Evolutionary conservation across 2,797 vertebrate genomes (phyloP).

Genomic region (Pogonophryne albipinna): DNA sequence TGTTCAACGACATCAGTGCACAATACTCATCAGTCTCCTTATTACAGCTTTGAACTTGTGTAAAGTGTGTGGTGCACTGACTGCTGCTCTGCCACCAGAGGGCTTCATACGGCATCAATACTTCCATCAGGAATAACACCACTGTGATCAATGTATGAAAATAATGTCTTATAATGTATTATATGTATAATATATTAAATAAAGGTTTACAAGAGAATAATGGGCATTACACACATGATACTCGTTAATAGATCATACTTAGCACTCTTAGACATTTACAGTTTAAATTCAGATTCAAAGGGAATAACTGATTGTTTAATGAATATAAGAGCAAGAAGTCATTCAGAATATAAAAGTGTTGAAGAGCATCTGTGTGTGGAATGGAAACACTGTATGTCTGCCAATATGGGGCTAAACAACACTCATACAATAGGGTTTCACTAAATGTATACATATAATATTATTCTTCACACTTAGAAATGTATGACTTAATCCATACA

Average conservation of each 20-base stretch:
- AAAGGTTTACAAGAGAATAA: not conserved
- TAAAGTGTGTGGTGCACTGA: not conserved
- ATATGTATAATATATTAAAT: too few relatives aligned
- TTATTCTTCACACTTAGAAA: conserved; percentile 6
- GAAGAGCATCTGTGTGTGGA: not conserved
- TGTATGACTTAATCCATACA: not conserved
- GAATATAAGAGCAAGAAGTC: not conserved
- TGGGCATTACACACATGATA: not conserved
- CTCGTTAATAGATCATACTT: not conserved
- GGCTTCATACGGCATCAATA: not conserved
- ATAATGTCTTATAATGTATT: not conserved
- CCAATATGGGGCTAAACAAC: not conserved
- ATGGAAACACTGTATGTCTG: not conserved
- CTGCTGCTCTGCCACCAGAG: conserved; percentile 7
- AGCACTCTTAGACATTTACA: not conserved
- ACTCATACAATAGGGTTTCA: not conserved
- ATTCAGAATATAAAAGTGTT: not conserved
- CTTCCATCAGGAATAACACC: not conserved
- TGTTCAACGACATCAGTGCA: not conserved
- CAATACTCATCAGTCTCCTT: not conserved
- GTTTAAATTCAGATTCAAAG: not conserved
- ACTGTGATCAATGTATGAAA: not conserved
- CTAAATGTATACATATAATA: not conserved
- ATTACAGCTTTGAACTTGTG: not conserved
- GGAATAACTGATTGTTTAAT: not conserved